Evolutionary conservation across 2,888 invertebrate genomes (phyloP), one percentile per base, ranked within the genome.

Genomic region (Aspidiotus rigidus): DNA sequence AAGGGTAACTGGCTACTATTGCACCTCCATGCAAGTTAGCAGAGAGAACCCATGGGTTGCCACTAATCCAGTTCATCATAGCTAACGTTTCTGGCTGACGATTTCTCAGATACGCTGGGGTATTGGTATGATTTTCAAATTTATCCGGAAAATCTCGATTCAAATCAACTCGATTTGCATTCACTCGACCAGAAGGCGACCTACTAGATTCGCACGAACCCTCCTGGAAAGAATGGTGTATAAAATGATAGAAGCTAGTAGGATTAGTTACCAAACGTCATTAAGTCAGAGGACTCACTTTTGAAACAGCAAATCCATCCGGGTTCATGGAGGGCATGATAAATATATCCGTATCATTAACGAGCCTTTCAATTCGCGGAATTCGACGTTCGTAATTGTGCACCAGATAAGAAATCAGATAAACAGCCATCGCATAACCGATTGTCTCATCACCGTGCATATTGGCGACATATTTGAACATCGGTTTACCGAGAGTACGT

Each of bases 301-400:
- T 77, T 64, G 95, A 89, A 70, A 82, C 83, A 77, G 91, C 92
- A 81, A 87, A 97, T 15, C 99, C 99, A 83, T 99, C 90, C 49
- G 99, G 99, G 81, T 99, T 99, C 85, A 99, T 86, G 0, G 94
- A 90, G 0, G 98, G 97, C 92, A 99, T 89, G 75, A 99, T 80
- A 79, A 89, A 95, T 72, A 99, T 93, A 77, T 97, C 90, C 0
- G 94, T 96, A 7, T 80, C 82, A 76, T 97, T 87, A 0, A 99
- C 84, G 69, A 99, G 79, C 71, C 81, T 82, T 0, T 90, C 88
- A 17, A 96, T 82, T 69, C 89, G 81, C 0, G 83, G 81, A 74
- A 83, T 83, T 70, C 81, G 84, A 74, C 84, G 83, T 71, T 81
- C 85, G 76, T 90, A 90, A 76, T 89, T 89, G 9, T 82, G 79